These are phyloP conservation scores for Drosophila prosaltans DNA, from an alignment of 1,140 invertebrate species.

Conservation along the genomic window DNA sequence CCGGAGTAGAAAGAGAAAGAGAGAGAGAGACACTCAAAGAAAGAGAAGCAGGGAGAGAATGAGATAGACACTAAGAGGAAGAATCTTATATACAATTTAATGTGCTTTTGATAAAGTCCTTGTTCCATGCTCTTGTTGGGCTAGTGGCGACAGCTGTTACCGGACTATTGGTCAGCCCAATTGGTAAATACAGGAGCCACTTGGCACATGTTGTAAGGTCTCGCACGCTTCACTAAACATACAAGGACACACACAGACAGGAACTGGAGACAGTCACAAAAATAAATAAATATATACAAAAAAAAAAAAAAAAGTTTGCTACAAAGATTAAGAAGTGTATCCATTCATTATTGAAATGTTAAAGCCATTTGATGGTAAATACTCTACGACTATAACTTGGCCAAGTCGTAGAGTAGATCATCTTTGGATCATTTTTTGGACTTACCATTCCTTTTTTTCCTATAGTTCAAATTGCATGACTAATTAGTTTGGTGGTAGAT, in stretches of 20 bases:
- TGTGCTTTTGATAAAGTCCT: constrained; percentile 65
- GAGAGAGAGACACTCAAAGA: not conserved
- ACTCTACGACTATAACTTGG: no score
- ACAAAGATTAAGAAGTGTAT: not conserved
- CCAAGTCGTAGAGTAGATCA: no score
- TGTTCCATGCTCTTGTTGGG: constrained; percentile 6
- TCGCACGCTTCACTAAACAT: constrained; percentile 3
- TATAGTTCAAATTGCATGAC: no score
- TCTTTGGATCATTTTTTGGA: no score
- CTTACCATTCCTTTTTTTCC: no score
- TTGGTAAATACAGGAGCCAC: not conserved
- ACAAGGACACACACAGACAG: constrained; percentile 1
- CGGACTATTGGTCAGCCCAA: not conserved
- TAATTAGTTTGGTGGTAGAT: no score
- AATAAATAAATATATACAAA: not conserved
- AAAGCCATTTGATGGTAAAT: not conserved
- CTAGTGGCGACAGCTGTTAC: constrained; percentile 6
- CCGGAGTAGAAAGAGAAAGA: not conserved
- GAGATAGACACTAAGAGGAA: not conserved
- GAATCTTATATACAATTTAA: constrained; percentile 46
- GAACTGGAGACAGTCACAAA: not conserved
- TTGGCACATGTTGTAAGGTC: constrained; percentile 4
- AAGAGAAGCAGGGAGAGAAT: not conserved
- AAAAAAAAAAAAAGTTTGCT: not conserved
- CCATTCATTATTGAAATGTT: not conserved